Percentiles rank a stretch among this genome's conserved stretches.
Evolutionary conservation across 2,113 vertebrate genomes (phyloP).

Genomic region (Noctilio leporinus): DNA sequence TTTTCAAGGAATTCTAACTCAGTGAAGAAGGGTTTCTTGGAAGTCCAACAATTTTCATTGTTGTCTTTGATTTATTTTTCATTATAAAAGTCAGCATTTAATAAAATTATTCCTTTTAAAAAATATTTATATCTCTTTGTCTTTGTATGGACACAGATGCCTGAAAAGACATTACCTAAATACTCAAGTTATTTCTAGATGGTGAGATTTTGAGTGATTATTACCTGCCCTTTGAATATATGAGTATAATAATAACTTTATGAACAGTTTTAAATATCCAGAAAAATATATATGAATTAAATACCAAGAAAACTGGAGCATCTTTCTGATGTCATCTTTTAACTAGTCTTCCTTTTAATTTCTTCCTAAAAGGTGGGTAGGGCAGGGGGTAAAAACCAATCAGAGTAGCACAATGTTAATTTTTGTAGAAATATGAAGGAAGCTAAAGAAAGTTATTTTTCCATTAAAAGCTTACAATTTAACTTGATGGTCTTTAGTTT

Average conservation of each 20-base stretch:
- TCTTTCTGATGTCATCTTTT: background rate
- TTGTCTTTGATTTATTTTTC: background rate
- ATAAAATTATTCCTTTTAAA: background rate
- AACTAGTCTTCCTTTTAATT: background rate
- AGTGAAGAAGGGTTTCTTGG: background rate
- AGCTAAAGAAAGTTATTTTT: slow-evolving; percentile 17
- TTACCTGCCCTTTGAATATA: background rate
- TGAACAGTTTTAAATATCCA: background rate
- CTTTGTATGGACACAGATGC: background rate
- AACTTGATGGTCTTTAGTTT: slow-evolving; percentile 5
- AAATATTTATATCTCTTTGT: background rate
- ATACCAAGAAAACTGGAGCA: background rate
- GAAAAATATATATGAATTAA: slow-evolving; percentile 2
- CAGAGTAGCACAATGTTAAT: background rate
- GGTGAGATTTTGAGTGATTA: background rate
- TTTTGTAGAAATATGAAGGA: slow-evolving; percentile 1
- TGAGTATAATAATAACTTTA: background rate
- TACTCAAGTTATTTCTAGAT: background rate
- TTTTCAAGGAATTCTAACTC: background rate
- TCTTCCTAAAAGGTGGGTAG: background rate
- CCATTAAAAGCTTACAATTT: slow-evolving; percentile 6
- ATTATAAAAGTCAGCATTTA: background rate
- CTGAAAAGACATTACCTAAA: background rate
- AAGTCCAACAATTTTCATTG: background rate
- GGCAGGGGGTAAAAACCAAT: background rate